These are phyloP conservation scores for Podilymbus podiceps DNA, from an alignment of 2,113 vertebrate species.

Conservation along the genomic window DNA sequence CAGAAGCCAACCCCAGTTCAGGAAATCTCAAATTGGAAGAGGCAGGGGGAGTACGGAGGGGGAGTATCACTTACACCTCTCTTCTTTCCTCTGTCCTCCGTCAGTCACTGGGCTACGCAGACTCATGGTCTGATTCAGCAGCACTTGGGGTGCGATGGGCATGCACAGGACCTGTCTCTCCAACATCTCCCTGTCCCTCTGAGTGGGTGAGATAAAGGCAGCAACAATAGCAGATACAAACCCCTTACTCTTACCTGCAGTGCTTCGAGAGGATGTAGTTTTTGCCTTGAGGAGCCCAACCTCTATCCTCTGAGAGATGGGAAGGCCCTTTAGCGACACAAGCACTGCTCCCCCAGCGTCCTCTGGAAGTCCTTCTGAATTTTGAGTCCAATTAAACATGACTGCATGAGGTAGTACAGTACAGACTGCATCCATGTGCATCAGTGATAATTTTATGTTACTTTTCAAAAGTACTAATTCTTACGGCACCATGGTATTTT, in stretches of 20 bases:
- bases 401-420: neutral
- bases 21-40: neutral
- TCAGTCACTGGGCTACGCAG: neutral
- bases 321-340: slow-evolving; percentile 76
- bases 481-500: neutral
- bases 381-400: neutral
- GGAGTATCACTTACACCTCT: neutral
- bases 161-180: neutral
- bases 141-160: neutral
- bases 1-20: neutral
- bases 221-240: neutral
- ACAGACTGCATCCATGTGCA: neutral
- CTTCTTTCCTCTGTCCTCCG: neutral
- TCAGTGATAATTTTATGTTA: neutral
- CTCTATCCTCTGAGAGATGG: slow-evolving; percentile 78
- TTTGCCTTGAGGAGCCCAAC: slow-evolving; percentile 76
- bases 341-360: slow-evolving; percentile 77
- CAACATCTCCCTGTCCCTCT: neutral
- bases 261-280: neutral
- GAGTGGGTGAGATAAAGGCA: neutral
- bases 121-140: neutral
- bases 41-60: neutral
- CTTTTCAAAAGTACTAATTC: neutral
- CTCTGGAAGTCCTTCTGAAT: slow-evolving; percentile 31
- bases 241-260: slow-evolving; percentile 22